Evolutionary conservation across 2,888 invertebrate genomes (phyloP), one percentile per base, ranked within the genome.

Genomic region (Eilema caniola): DNA sequence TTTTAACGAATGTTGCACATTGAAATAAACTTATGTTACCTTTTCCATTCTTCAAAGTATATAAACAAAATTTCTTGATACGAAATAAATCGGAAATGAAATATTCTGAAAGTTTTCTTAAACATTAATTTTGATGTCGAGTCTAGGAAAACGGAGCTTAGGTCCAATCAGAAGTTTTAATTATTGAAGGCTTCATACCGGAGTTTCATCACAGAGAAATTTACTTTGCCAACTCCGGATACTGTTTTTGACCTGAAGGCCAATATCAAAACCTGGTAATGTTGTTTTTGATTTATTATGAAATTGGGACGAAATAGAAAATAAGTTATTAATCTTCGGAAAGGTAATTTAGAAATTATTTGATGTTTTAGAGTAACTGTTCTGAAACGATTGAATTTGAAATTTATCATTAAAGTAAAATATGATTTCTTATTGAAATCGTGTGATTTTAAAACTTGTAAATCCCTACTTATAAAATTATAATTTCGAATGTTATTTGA

Each of bases 41-140:
- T 41, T 41, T 41, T 41, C 16, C 12, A 4, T 16, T 41, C 3
- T 41, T 16, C 16, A 11, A 16, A 11, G 20, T 47, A 47, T 14
- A 47, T 20, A 53, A 53, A 53, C 20, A 53, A n/a, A 10, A n/a
- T 10, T 53, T n/a, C n/a, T n/a, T 53, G 10, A 53, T 1, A n/a
- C 2, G n/a, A 53, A 69, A 59, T 33, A 28, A 33, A 60, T 60
- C 23, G 24, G 16, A 61, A 56, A 56, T 68, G 56, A 66, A 10
- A n/a, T 31, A 12, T 62, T 37, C 24, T 10, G 10, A 1, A 62
- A 62, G 56, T 67, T 53, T 62, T 10, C n/a, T 56, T 16, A 25
- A 24, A 28, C 11, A n/a, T 56, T 65, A 41, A 63, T 63, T 41
- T 60, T 56, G 57, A 41, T 56, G 41, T 57, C n/a, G 8, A 63